Evolutionary conservation across 2,797 vertebrate genomes (phyloP).

Genomic region (Catharus ustulatus): DNA sequence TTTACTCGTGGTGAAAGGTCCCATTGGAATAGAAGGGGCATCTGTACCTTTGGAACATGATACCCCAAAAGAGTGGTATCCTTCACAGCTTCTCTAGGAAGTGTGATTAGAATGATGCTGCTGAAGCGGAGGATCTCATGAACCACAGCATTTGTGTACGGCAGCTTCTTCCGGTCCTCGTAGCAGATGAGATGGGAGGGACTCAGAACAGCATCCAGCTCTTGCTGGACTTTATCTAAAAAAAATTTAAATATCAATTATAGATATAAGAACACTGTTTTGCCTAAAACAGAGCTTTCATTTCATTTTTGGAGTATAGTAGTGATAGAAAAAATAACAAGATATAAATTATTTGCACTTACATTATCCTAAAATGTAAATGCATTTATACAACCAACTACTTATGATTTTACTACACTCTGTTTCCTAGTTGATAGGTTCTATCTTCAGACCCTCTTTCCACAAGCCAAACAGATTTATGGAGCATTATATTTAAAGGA

Average conservation of each 20-base stretch:
- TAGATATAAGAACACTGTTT: background rate
- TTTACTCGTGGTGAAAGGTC: background rate
- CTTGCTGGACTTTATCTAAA: conserved; percentile 5
- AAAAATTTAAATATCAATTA: background rate
- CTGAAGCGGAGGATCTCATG: conserved; percentile 32
- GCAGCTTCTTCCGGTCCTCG: conserved; percentile 26
- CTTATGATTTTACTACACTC: background rate
- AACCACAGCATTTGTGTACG: conserved; percentile 14
- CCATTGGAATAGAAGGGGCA: background rate
- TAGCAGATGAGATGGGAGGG: conserved; percentile 3
- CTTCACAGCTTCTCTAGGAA: conserved; percentile 10
- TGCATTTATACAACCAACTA: background rate
- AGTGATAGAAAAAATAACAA: background rate
- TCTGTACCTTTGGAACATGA: conserved; percentile 45
- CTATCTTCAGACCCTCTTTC: background rate
- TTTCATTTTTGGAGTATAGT: background rate
- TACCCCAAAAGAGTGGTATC: conserved; percentile 35
- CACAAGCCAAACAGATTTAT: background rate
- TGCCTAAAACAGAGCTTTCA: background rate
- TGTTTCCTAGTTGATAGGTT: background rate
- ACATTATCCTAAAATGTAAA: background rate
- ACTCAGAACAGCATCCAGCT: background rate
- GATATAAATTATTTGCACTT: background rate
- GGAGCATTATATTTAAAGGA: background rate
- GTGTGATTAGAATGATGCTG: background rate